phyloP scores from a whole-genome alignment of 2,888 invertebrate species.

The Dryobota labecula region DNA sequence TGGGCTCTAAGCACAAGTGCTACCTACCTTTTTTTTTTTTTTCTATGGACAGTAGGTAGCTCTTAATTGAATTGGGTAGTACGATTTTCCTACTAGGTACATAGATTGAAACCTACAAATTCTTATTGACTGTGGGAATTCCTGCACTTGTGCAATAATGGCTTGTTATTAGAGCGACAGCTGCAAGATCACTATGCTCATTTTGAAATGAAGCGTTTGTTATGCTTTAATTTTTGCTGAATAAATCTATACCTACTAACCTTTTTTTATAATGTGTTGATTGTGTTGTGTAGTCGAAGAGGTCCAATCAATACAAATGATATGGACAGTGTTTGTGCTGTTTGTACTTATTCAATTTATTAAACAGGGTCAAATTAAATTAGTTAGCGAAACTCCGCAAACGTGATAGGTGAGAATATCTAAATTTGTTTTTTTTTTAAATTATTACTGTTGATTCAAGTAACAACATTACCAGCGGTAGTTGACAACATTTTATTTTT shows the following conservation, averaged over 20 bases:
- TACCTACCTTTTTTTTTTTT: neutral
- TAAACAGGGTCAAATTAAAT: neutral
- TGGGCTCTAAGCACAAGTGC: neutral
- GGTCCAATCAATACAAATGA: neutral
- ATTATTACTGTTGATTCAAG: neutral
- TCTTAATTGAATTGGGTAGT: neutral
- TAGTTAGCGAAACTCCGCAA: neutral
- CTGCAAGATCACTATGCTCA: neutral
- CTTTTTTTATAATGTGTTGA: neutral
- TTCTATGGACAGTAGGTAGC: neutral
- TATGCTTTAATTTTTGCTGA: neutral
- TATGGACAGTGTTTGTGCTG: neutral
- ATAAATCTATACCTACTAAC: no score
- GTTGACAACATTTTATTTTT: neutral
- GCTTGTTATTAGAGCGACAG: constrained; percentile 2
- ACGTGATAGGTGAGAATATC: neutral
- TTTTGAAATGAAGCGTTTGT: neutral
- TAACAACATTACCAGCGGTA: neutral
- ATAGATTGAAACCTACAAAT: neutral
- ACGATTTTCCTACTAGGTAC: neutral
- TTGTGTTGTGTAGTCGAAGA: neutral
- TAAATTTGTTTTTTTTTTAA: no score
- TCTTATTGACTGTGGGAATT: neutral
- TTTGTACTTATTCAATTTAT: neutral
- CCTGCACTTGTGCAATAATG: constrained; percentile 15